Base-by-base conservation (phyloP, 1,140 invertebrate genomes). In the Drosophila ironensis region DNA sequence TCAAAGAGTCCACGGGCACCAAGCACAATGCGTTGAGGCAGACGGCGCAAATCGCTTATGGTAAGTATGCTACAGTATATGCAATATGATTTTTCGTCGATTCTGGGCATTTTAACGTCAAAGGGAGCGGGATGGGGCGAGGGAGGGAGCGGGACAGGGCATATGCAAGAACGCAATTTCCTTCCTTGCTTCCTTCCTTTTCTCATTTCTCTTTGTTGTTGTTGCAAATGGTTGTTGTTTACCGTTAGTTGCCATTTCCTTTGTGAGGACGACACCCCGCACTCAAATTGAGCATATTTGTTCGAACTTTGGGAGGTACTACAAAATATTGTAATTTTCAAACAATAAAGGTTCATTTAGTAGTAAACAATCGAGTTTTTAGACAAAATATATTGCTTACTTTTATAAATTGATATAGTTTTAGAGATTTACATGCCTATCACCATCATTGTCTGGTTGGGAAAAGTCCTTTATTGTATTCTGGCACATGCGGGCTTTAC, bases 21-120 rank as follows among this genome's bases (percentile, higher is more conserved):
- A 96, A 95, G 90, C 91, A 95, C 72, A 92, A 92, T 42, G 92
- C 92, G 69, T 81, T 96, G 64, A 93, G 93, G 75, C 94, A 95
- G 91, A 92, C 94, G 69, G 94, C 95, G 77, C 95, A 96, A 90
- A 94, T 95, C 91, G 95, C 95, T 73, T 92, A 94, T 87, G 95
- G 95, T 96, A 91, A 92, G 64, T 52, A 37, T 7, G 12, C 12
- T 8, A 24, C 6, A 12, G 89, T 70, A 51, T 19, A 17, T 30
- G 25, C 37, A 46, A 66, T 16, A 14, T 40, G n/a, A n/a, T n/a
- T n/a, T n/a, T n/a, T n/a, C n/a, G n/a, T n/a, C n/a, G n/a, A n/a
- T 17, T 56, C n/a, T 25, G 11, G 2, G 30, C 30, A 11, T 0
- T 11, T 11, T 4, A 11, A 11, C n/a, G 4, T 11, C 4, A 33